Percentiles rank a stretch among this genome's conserved stretches.
Evolutionary conservation across 2,797 vertebrate species (phyloP).

Genomic region (Heliangelus exortis): DNA sequence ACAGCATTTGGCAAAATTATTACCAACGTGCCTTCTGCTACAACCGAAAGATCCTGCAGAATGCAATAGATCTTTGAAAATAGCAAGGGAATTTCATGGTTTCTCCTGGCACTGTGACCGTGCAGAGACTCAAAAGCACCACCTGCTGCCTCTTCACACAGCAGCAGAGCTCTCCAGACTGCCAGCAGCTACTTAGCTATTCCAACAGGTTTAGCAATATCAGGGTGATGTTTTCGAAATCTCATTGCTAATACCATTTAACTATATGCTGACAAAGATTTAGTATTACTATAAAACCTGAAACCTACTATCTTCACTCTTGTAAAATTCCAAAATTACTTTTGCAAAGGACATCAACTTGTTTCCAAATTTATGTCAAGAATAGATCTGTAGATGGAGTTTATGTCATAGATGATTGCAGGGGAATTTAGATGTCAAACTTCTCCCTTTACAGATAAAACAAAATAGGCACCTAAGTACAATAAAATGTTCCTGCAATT

Average conservation of each 20-base stretch:
- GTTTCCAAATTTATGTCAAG: constrained; percentile 1
- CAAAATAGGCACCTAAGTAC: constrained; percentile 8
- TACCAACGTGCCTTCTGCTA: neutral
- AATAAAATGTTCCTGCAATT: constrained; percentile 20
- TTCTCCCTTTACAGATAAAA: neutral
- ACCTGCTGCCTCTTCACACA: neutral
- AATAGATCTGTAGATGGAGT: neutral
- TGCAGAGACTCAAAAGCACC: neutral
- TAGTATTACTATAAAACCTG: neutral
- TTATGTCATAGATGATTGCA: neutral
- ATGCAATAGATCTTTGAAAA: neutral
- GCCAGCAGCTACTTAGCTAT: neutral
- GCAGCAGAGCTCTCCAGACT: neutral
- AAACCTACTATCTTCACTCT: neutral
- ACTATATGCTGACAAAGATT: neutral
- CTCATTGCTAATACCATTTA: neutral
- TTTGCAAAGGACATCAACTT: constrained; percentile 3
- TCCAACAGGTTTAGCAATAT: neutral
- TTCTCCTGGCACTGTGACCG: neutral
- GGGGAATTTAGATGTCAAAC: neutral
- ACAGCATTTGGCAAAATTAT: neutral
- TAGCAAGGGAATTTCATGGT: neutral
- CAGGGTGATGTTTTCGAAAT: neutral
- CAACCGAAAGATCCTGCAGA: neutral
- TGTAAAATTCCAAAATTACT: neutral